Base-by-base conservation (phyloP, 2,797 vertebrate species). In the Cyprinella venusta region DNA sequence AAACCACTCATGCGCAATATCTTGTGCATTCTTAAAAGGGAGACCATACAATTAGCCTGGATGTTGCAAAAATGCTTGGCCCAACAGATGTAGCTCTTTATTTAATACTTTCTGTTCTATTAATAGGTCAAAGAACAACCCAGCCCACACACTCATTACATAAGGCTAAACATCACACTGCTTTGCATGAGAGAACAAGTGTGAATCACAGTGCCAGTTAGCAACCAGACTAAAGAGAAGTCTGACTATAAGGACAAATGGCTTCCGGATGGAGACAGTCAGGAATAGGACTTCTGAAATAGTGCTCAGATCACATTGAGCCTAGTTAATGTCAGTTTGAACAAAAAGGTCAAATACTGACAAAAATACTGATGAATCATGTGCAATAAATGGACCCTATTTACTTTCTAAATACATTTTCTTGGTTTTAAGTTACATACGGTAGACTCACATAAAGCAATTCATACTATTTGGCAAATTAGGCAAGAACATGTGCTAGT, bases 1-100 rank as follows among this genome's bases (percentile, higher is more conserved):
- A 30, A 30, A 30, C 30, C 30, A 30, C 30, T 30, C 30, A 30
- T 30, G 30, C 30, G 30, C 30, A 33, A 33, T 7, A 52, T 6
- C 30, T 12, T n/a, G 50, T 8, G 1, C 0, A 2, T 76, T 42
- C 54, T 59, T 9, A 8, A 3, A 38, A 38, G 4, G 30, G 19
- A 38, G 19, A 15, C 7, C 42, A 40, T 18, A 59, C 36, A 40
- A 59, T 40, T 54, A 74, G 19, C 71, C 71, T 61, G n/a, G 7
- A 76, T 61, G 74, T 59, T 40, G 13, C 4, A 26, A 76, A 30
- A 59, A 59, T 26, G 36, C 61, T 61, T 24, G n/a, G 54, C 74
- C 36, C 36, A 76, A 19, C 54, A 42, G 36, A 76, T 42, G 52
- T 18, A 76, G 71, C 30, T 74, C 30, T 36, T 36, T n/a, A 74